Percentiles rank a stretch among this genome's conserved stretches.
Evolutionary conservation across 2,113 vertebrate species (phyloP).

Genomic region (Myiagra hebetior): DNA sequence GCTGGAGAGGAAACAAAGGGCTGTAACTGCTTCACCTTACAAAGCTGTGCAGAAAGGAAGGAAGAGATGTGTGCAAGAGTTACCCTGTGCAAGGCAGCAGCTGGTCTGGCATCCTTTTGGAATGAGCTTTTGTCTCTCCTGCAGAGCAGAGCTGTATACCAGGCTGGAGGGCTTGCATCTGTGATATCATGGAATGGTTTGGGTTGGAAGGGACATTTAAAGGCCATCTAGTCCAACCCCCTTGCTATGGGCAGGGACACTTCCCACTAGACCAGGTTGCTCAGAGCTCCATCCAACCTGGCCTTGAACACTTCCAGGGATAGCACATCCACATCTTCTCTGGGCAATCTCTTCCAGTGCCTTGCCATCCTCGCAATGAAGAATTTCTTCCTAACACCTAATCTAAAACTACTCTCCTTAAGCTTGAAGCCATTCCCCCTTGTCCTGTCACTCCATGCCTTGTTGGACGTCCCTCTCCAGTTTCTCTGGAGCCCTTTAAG

Average conservation of each 20-base stretch:
- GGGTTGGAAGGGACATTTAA: neutral
- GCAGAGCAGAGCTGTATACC: neutral
- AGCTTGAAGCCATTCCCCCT: neutral
- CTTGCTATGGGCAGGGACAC: neutral
- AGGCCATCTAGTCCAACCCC: neutral
- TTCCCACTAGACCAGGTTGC: neutral
- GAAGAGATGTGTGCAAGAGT: neutral
- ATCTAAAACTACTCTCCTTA: neutral
- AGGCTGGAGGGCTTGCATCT: neutral
- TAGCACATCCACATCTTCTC: neutral
- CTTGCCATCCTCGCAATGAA: neutral
- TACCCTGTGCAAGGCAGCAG: neutral
- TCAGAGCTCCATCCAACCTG: neutral
- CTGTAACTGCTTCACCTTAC: neutral
- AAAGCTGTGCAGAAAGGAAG: neutral
- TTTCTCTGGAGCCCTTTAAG: neutral
- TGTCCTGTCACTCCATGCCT: neutral
- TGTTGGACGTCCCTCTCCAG: neutral
- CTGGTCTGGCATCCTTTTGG: neutral
- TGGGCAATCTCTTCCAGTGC: neutral
- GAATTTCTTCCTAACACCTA: neutral
- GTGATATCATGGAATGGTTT: neutral
- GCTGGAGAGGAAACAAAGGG: neutral
- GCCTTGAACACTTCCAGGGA: neutral
- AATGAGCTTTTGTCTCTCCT: neutral